Evolutionary conservation across 2,113 vertebrate genomes (phyloP).

Genomic region (Salvelinus sp.): DNA sequence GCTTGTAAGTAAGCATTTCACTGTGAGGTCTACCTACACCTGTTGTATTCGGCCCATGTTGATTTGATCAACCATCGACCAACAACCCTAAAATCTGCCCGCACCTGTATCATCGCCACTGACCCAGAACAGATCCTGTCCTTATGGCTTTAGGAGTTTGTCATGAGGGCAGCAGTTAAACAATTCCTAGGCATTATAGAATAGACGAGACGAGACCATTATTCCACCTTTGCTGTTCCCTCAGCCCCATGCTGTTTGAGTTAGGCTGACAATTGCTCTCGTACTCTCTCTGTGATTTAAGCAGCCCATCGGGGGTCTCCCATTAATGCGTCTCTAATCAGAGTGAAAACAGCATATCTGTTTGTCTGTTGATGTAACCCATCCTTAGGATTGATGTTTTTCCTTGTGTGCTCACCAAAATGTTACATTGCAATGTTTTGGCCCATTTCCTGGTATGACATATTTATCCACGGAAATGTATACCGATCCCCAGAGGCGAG

Average conservation of each 20-base stretch:
- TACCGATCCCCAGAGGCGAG: neutral
- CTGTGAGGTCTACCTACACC: too few relatives aligned
- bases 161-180: neutral
- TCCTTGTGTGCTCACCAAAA: slow-evolving; percentile 52
- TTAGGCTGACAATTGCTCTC: slow-evolving; percentile 47
- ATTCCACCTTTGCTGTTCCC: slow-evolving; percentile 51
- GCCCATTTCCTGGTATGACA: slow-evolving; percentile 9
- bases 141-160: neutral
- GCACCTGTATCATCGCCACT: neutral
- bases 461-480: slow-evolving; percentile 12
- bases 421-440: slow-evolving; percentile 30
- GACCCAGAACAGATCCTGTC: neutral
- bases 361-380: slow-evolving; percentile 47
- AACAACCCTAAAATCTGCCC: too few relatives aligned
- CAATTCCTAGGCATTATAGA: neutral
- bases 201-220: neutral
- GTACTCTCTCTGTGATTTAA: slow-evolving; percentile 52
- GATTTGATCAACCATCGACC: too few relatives aligned
- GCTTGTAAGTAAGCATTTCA: too few relatives aligned
- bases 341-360: slow-evolving; percentile 21
- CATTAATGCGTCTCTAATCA: slow-evolving; percentile 55
- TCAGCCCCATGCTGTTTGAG: slow-evolving; percentile 38
- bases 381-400: slow-evolving; percentile 61
- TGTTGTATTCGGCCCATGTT: too few relatives aligned
- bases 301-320: slow-evolving; percentile 39